Percentiles rank a stretch among this genome's conserved stretches.
These are phyloP conservation scores for Sibirionetta formosa DNA, from an alignment of 2,797 vertebrate species.

Conservation along the genomic window DNA sequence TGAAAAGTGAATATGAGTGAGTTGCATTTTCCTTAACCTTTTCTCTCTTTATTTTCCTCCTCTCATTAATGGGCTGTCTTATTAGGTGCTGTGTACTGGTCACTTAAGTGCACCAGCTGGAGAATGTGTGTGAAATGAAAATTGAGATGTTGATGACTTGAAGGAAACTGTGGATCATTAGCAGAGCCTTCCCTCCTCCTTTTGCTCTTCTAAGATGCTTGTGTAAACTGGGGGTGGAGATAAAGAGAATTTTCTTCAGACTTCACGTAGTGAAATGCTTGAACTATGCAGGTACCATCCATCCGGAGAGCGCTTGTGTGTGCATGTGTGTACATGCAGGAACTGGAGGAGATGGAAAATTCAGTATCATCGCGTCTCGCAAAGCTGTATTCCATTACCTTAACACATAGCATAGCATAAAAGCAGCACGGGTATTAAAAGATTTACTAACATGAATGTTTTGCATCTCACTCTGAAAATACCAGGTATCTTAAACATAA, in stretches of 20 bases:
- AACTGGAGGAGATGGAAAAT: not conserved
- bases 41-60: not conserved
- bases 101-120: not conserved
- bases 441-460: not conserved
- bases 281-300: not conserved
- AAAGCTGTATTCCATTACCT: not conserved
- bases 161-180: slow-evolving; percentile 33
- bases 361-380: not conserved
- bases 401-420: not conserved
- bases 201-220: not conserved
- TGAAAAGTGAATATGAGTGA: not conserved
- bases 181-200: not conserved
- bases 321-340: rapidly evolving
- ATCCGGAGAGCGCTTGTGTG: not conserved
- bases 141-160: not conserved
- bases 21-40: not conserved
- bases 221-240: slow-evolving; percentile 2
- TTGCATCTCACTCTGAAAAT: slow-evolving; percentile 23
- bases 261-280: not conserved
- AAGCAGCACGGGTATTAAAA: not conserved
- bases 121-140: slow-evolving; percentile 29
- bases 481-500: not conserved
- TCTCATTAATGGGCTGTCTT: not conserved
- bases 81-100: not conserved
- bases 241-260: not conserved